Conservation (phyloP, 1,140 invertebrate species). For the Halotydeus destructor region DNA sequence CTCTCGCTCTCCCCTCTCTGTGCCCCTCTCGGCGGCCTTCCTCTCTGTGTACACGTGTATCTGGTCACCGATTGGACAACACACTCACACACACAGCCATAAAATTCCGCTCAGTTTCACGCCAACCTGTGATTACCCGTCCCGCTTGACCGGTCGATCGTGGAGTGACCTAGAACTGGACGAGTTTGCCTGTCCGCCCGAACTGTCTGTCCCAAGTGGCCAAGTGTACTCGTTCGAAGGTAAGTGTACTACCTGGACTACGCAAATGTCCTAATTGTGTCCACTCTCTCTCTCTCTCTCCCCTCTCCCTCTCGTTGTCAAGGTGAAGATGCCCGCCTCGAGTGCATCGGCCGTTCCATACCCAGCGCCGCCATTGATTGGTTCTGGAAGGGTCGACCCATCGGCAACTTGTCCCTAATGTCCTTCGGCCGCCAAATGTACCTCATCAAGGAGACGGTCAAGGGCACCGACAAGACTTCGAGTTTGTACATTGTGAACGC, state of each 20-base stretch:
- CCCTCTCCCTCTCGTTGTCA: slow-evolving; percentile 22
- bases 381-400: slow-evolving; percentile 1
- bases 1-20: too few species aligned
- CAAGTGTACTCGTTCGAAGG: not conserved
- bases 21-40: too few species aligned
- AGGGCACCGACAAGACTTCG: not conserved
- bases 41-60: too few species aligned
- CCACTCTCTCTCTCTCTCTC: not conserved
- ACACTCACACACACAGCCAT: too few species aligned
- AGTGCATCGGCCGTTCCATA: slow-evolving; percentile 42
- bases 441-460: not conserved
- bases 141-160: slow-evolving; percentile 34
- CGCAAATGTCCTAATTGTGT: too few species aligned
- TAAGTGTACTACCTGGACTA: slow-evolving; percentile 15
- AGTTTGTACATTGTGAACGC: not conserved
- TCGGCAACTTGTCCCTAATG: too few species aligned
- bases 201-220: slow-evolving; percentile 12
- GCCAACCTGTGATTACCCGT: slow-evolving; percentile 41
- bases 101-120: slow-evolving; percentile 47
- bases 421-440: not conserved
- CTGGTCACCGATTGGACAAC: too few species aligned
- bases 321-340: slow-evolving; percentile 45
- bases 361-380: slow-evolving; percentile 36
- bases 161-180: slow-evolving; percentile 51
- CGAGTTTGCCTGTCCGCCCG: slow-evolving; percentile 52